Conservation (phyloP, 2,113 vertebrate species). For the Micromys minutus region DNA sequence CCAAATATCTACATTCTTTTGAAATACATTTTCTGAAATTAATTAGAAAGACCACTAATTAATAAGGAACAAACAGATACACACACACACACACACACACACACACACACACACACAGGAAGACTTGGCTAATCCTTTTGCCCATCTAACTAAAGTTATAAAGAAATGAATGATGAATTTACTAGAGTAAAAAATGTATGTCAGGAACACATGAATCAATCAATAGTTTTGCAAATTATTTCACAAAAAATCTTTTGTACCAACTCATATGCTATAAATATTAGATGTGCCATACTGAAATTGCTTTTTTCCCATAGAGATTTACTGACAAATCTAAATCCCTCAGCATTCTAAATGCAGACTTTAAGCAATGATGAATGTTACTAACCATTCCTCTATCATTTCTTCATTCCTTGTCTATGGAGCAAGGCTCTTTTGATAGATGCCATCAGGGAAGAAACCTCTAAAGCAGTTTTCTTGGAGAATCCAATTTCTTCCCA, state of each 20-base stretch:
- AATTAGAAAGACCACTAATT: neutral
- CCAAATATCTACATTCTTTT: neutral
- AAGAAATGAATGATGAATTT: constrained; percentile 14
- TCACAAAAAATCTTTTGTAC: constrained; percentile 53
- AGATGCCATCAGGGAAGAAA: neutral
- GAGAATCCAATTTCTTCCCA: neutral
- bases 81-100: neutral
- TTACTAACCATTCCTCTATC: neutral
- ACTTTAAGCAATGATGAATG: constrained; percentile 38
- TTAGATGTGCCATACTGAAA: constrained; percentile 57
- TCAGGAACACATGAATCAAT: constrained; percentile 46
- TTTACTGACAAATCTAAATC: constrained; percentile 57
- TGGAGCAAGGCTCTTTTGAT: neutral
- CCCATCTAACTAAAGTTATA: neutral
- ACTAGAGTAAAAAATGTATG: constrained; percentile 44
- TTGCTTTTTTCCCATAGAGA: constrained; percentile 53
- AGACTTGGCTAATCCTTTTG: neutral
- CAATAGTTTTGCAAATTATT: constrained; percentile 56
- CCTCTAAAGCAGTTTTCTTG: neutral
- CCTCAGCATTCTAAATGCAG: constrained; percentile 42
- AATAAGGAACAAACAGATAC: neutral
- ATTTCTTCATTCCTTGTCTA: neutral
- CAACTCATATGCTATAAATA: constrained; percentile 69
- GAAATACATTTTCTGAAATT: neutral
- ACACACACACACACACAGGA: neutral